Base-by-base conservation (phyloP, 2,113 vertebrate genomes). In the Bagarius yarrelli region DNA sequence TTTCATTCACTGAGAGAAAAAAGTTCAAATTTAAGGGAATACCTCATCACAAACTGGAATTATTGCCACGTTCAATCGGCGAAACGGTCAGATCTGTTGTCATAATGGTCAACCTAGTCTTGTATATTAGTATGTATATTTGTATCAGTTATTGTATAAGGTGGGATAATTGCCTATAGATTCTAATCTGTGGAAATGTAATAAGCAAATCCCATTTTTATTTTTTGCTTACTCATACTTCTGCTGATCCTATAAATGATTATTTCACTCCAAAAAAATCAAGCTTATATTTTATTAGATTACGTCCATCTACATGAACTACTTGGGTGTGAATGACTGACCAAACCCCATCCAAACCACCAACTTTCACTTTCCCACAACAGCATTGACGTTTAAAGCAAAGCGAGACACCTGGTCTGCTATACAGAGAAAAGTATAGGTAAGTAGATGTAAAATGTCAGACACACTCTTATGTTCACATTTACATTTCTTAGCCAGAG, bases 11-110 rank as follows among this genome's bases (percentile, higher is more conserved):
- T 89, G 87, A 85, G 86, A 91, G 79, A 79, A 86, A 83, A 89
- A 92, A 89, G 87, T 86, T 87, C 71, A 91, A 91, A 91, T 90
- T 85, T 91, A 92, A 83, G 88, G 78, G 55, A 83, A 84, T 64
- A 89, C 84, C 88, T 87, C 59, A 84, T 83, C 82, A 90, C 86
- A 90, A 89, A 89, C 40, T 85, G 69, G 86, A 87, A 88, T 89
- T 53, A 89, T 85, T 85, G 77, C 83, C 79, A 85, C 44, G n/a
- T 69, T 60, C 34, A 34, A 55, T 66, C 36, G 16, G 50, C 63
- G 50, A 70, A 80, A 71, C 30, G 27, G 70, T 57, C 50, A 67
- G 59, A 61, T 81, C 70, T 61, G 21, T 71, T 52, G 56, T 77
- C 64, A 71, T 53, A 53, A 40, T 36, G 69, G 53, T 50, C 52